These are phyloP conservation scores for Cepphus grylle DNA, from an alignment of 2,113 vertebrate genomes.

Conservation along the genomic window DNA sequence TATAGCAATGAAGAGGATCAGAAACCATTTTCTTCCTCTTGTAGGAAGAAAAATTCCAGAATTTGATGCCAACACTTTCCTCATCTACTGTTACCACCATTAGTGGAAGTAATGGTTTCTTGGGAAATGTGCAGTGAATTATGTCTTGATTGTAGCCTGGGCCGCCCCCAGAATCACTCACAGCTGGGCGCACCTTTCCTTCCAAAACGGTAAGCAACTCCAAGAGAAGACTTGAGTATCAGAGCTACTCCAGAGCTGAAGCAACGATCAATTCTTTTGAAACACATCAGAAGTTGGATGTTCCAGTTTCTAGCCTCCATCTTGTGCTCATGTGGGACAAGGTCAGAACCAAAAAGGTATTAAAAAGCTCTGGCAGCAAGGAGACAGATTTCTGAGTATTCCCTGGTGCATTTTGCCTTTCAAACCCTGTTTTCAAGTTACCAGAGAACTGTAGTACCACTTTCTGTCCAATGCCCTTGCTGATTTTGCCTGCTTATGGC, in stretches of 20 bases:
- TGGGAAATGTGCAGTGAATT: background rate
- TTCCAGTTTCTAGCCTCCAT: background rate
- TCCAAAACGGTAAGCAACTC: background rate
- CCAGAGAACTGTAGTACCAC: background rate
- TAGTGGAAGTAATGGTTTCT: background rate
- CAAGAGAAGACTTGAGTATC: background rate
- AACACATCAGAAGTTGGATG: background rate
- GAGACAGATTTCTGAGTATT: background rate
- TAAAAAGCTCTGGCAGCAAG: background rate
- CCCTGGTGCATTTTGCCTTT: background rate
- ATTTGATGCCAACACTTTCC: background rate
- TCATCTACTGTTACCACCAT: background rate
- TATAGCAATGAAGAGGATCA: background rate
- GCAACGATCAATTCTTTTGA: background rate
- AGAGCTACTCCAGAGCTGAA: background rate
- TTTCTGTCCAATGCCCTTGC: background rate
- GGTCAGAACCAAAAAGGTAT: background rate
- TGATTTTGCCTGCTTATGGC: background rate
- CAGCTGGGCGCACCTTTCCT: background rate
- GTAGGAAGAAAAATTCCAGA: background rate
- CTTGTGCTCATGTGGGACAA: background rate
- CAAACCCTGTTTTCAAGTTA: background rate
- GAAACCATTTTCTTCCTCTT: background rate
- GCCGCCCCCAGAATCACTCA: background rate
- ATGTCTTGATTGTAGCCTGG: background rate